These are phyloP conservation scores for Ptychochromis oligacanthus DNA, from an alignment of 2,113 vertebrate genomes.

Conservation along the genomic window DNA sequence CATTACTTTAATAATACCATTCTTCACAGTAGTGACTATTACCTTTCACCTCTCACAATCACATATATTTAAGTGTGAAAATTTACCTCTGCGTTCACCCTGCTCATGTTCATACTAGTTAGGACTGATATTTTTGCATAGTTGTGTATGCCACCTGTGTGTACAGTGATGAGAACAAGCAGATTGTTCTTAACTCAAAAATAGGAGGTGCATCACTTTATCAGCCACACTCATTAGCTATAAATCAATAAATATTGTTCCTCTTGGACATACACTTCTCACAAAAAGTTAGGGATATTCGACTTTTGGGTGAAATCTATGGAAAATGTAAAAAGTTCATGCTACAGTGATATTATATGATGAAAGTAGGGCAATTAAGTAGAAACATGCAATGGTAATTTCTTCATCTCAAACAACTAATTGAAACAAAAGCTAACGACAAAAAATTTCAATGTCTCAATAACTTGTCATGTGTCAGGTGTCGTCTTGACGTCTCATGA, in stretches of 20 bases:
- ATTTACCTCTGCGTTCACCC: not conserved
- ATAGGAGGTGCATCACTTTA: not conserved
- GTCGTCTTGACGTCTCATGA: too few species aligned
- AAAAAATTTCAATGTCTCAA: too few species aligned
- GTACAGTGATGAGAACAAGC: not conserved
- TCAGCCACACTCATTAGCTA: not conserved
- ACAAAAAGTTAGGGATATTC: too few species aligned
- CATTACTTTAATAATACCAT: conserved; percentile 38
- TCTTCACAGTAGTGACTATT: conserved; percentile 38
- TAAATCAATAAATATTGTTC: not conserved
- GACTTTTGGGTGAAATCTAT: too few species aligned
- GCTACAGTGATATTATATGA: too few species aligned
- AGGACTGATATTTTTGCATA: not conserved
- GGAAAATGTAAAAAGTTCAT: too few species aligned
- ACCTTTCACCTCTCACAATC: conserved; percentile 6
- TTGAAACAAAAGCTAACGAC: too few species aligned
- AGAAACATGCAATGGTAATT: too few species aligned
- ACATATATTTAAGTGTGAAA: not conserved
- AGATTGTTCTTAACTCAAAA: not conserved
- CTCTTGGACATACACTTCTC: not conserved
- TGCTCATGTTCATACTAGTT: not conserved
- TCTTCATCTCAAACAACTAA: too few species aligned
- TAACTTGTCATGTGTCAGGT: too few species aligned
- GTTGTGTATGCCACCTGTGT: not conserved
- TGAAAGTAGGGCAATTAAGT: too few species aligned